Evolutionary conservation across 64 coral and sea anemone genomes (phyloP).

Genomic region (Montipora foliosa): DNA sequence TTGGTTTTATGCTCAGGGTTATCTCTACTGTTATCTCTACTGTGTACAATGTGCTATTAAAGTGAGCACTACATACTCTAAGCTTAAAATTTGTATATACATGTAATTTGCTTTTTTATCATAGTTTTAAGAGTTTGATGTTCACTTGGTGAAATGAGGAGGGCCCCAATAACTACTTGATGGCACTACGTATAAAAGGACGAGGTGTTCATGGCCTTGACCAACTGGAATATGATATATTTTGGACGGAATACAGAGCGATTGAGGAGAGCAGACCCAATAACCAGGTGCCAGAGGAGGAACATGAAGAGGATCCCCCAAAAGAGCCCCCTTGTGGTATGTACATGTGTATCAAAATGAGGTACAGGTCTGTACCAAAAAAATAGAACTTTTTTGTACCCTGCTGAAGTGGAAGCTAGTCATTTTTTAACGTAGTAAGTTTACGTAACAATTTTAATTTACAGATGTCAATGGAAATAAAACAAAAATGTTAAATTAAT

Average conservation of each 20-base stretch:
- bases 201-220: slow-evolving; percentile 59
- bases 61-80: no score
- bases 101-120: background rate
- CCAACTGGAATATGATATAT: slow-evolving; percentile 85
- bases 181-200: slow-evolving; percentile 72
- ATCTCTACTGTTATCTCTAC: no score
- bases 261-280: slow-evolving; percentile 67
- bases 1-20: no score
- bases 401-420: no score
- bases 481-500: no score
- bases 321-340: slow-evolving; percentile 51
- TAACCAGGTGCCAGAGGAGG: slow-evolving; percentile 32
- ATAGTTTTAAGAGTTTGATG: background rate
- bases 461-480: no score
- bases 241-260: slow-evolving; percentile 77
- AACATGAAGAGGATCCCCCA: slow-evolving; percentile 73
- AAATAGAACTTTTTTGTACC: background rate
- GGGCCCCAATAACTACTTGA: background rate
- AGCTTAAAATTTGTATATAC: background rate
- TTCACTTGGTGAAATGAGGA: slow-evolving; percentile 3
- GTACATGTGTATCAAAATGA: background rate
- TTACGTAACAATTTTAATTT: no score
- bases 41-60: no score
- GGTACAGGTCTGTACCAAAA: no score
- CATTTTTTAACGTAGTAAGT: no score